Conservation (phyloP, 2,113 vertebrate species). For the Physeter macrocephalus region DNA sequence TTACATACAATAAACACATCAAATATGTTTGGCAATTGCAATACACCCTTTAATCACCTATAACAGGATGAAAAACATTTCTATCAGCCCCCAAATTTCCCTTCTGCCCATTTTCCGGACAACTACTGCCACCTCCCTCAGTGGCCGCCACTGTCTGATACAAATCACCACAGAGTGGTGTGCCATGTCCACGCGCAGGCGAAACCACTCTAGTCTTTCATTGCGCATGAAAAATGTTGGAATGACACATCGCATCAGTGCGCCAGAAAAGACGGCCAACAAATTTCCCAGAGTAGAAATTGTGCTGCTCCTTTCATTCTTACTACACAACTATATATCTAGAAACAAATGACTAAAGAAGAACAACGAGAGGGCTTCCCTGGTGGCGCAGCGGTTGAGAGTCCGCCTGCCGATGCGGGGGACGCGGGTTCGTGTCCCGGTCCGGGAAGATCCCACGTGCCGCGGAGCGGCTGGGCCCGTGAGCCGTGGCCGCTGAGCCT, state of each 20-base stretch:
- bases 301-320: too few species aligned
- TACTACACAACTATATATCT: background rate
- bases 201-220: background rate
- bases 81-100: rapidly evolving
- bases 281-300: background rate
- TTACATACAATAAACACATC: background rate
- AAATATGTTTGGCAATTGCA: background rate
- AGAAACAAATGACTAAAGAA: background rate
- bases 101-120: background rate
- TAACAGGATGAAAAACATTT: background rate
- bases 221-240: background rate
- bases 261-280: too few species aligned
- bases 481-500: too few species aligned
- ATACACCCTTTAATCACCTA: background rate
- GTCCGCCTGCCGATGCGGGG: too few species aligned
- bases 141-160: background rate
- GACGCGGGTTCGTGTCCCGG: too few species aligned
- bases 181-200: background rate
- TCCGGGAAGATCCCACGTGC: too few species aligned
- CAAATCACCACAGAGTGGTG: too few species aligned
- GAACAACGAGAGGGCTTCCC: too few species aligned
- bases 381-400: too few species aligned
- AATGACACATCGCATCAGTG: rapidly evolving
- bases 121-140: background rate
- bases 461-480: too few species aligned